Evolutionary conservation across 1,140 invertebrate species (phyloP), one percentile per base, ranked within the genome.

Genomic region (Macrotrachela quadricornifera): DNA sequence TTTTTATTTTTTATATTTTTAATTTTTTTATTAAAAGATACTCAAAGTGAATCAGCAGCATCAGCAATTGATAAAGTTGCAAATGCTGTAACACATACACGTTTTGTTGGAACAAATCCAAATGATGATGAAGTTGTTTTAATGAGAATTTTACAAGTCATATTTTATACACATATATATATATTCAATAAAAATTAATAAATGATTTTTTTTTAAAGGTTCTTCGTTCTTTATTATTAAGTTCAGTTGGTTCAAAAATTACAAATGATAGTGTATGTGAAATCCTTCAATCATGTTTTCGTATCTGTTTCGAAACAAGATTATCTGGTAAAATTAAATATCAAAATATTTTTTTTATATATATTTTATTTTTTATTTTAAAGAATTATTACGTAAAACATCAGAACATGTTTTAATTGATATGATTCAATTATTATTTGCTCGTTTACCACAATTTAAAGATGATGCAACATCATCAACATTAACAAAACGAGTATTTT

Each of bases 241-340:
- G 82, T 43, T 80, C 83, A 0, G 78, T 83, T 60, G 88, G 91
- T 11, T 76, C 79, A 43, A 74, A 82, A 59, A 74, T 97, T 9
- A 91, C 85, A 2, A 88, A 96, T 70, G 87, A 92, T 65, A 85
- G 80, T 63, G 81, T 96, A 18, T 96, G 88, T 71, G 91, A 96
- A 71, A 88, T 97, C 55, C 85, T 96, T 80, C 79, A 95, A 55
- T 90, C 85, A 56, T 92, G 86, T 68, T 94, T 97, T 67, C 77
- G 86, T 57, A 91, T 95, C 63, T 94, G 86, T 64, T 95, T 96
- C 71, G 87, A 96, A 73, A 80, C 80, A 50, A 75, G 86, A 62
- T 72, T 95, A 10, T 85, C 80, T 71, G 85, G 83, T 85, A 72
- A 71, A 66, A 61, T 43, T 21, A 11, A 39, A 37, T 42, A 21